Evolutionary conservation across 2,113 vertebrate species (phyloP).

Genomic region (Elanoides forficatus): DNA sequence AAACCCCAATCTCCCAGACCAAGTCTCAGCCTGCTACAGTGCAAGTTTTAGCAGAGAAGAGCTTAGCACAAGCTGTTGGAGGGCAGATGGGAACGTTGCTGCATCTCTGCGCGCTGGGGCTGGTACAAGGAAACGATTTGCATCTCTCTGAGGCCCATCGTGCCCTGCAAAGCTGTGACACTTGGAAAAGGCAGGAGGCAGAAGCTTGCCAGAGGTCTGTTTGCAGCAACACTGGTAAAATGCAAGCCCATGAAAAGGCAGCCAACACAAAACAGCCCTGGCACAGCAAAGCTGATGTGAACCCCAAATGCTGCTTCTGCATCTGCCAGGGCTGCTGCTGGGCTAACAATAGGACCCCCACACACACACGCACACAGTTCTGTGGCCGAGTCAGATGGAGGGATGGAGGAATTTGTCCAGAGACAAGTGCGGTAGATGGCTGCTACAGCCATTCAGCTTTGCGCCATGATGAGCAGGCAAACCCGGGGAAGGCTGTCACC

Average conservation of each 20-base stretch:
- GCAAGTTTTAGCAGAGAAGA: neutral
- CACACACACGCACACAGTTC: neutral
- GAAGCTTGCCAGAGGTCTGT: neutral
- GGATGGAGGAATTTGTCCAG: neutral
- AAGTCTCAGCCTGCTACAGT: neutral
- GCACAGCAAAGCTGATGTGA: neutral
- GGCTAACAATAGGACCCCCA: neutral
- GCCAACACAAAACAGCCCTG: neutral
- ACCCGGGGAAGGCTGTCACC: fast-evolving
- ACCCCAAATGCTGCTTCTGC: neutral
- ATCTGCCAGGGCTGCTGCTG: neutral
- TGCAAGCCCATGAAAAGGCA: neutral
- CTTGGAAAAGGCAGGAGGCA: neutral
- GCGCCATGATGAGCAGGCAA: neutral
- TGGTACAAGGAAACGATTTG: neutral
- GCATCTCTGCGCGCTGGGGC: neutral
- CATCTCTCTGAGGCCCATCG: neutral
- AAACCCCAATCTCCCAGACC: neutral
- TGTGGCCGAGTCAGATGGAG: neutral
- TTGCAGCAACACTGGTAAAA: neutral
- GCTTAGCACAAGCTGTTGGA: neutral
- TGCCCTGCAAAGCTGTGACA: neutral
- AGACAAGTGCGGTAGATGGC: neutral
- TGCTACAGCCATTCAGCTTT: neutral
- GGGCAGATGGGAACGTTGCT: neutral